Evolutionary conservation across 2,797 vertebrate species (phyloP), one percentile per base, ranked within the genome.

Genomic region (Cetoscarus ocellatus): DNA sequence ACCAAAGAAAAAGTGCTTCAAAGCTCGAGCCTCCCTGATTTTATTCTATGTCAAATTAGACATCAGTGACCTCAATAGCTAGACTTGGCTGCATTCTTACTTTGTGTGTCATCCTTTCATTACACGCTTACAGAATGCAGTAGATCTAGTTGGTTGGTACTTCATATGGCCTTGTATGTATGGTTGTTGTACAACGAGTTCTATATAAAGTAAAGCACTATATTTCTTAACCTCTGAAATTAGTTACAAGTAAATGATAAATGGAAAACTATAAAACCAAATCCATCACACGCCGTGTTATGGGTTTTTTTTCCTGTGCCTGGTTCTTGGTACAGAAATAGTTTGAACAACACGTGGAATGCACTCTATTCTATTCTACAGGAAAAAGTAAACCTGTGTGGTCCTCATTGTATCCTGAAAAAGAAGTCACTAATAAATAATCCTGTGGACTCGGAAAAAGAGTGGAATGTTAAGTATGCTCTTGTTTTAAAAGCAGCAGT

Each of bases 401-500:
- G 67, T 8, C 10, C 42, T 34, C 8, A 14, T 27, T 8, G 39
- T 9, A 17, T 19, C n/a, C 61, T 17, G 13, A 53, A 12, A 54
- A 12, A n/a, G 27, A 1, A 66, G 9, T 56, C 52, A 70, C 47
- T 10, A 35, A 70, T 36, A 73, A 75, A 42, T 19, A 18, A 27
- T 48, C 17, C 13, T 59, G 7, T 47, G 9, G 18, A 7, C 19
- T 49, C 54, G 7, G 58, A 42, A 38, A 18, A 51, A 35, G n/a
- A 44, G 7, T 61, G 8, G 45, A 77, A 63, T 65, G 47, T 48
- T 60, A 56, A 63, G 10, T 51, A 35, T 80, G 43, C 38, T 59
- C 83, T 83, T 84, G 53, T 80, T 54, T 79, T 73, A 44, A 88
- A 90, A 90, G 1, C 92, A 97, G 96, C 90, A 94, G 93, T 84